Evolutionary conservation across 2,888 invertebrate genomes (phyloP).

Genomic region (Artemia sinica): DNA sequence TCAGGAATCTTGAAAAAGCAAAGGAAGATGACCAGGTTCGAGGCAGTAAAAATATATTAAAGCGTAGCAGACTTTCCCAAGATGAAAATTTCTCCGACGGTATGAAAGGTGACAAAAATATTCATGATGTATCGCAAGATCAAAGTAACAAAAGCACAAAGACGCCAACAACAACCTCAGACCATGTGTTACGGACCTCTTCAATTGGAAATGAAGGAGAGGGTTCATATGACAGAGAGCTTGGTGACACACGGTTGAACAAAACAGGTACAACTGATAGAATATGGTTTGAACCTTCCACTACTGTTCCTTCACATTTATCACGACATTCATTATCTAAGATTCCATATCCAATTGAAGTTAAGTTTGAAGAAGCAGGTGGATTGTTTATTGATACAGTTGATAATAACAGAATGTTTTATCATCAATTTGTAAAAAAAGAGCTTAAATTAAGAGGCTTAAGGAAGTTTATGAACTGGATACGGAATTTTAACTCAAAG

Average conservation of each 20-base stretch:
- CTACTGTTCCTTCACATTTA: neutral
- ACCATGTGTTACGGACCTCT: neutral
- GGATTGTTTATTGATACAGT: neutral
- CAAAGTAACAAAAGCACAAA: neutral
- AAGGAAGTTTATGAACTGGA: slow-evolving; percentile 57
- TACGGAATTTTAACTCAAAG: slow-evolving; percentile 51
- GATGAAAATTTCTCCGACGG: neutral
- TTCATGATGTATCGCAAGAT: slow-evolving; percentile 11
- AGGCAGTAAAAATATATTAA: neutral
- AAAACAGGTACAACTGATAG: neutral
- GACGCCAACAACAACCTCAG: neutral
- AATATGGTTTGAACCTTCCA: neutral
- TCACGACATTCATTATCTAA: neutral
- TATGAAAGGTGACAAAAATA: neutral
- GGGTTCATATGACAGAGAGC: neutral
- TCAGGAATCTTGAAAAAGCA: no score
- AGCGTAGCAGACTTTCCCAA: slow-evolving; percentile 12
- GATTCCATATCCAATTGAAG: neutral
- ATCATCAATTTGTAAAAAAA: slow-evolving; percentile 57
- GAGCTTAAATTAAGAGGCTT: slow-evolving; percentile 71
- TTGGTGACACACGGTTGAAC: neutral
- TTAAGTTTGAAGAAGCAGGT: neutral
- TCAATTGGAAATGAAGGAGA: no score
- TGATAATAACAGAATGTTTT: neutral
- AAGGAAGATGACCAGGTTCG: neutral